These are phyloP conservation scores for Hemibates koningsi DNA, from an alignment of 2,113 vertebrate species.

Conservation along the genomic window DNA sequence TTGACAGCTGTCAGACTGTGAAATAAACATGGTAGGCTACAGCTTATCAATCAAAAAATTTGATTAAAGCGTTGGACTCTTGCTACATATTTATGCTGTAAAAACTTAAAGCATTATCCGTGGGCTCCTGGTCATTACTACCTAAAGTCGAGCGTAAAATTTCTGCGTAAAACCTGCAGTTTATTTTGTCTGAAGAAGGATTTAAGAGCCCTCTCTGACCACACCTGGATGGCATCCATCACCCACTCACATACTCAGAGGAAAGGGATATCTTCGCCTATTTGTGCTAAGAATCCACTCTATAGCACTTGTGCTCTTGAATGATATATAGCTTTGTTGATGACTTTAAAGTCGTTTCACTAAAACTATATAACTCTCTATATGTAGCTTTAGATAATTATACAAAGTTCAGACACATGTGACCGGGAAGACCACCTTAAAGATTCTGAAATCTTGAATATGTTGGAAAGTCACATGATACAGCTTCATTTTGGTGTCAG, in stretches of 20 bases:
- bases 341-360: not conserved
- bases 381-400: not conserved
- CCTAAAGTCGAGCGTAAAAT: conserved; percentile 16
- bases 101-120: not conserved
- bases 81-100: not conserved
- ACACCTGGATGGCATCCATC: conserved; percentile 16
- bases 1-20: not conserved
- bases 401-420: not conserved
- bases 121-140: not conserved
- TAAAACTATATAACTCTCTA: not conserved
- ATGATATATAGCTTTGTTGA: not conserved
- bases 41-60: not conserved
- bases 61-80: not conserved
- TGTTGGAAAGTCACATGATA: not conserved
- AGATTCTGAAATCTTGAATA: not conserved
- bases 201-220: not conserved
- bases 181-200: not conserved
- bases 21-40: not conserved
- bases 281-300: not conserved
- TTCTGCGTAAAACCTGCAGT: not conserved
- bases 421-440: not conserved
- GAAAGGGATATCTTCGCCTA: not conserved
- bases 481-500: not conserved
- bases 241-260: not conserved
- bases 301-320: not conserved